Evolutionary conservation across 2,888 invertebrate species (phyloP), one percentile per base, ranked within the genome.

Genomic region (Mesodorylaimus sp.): DNA sequence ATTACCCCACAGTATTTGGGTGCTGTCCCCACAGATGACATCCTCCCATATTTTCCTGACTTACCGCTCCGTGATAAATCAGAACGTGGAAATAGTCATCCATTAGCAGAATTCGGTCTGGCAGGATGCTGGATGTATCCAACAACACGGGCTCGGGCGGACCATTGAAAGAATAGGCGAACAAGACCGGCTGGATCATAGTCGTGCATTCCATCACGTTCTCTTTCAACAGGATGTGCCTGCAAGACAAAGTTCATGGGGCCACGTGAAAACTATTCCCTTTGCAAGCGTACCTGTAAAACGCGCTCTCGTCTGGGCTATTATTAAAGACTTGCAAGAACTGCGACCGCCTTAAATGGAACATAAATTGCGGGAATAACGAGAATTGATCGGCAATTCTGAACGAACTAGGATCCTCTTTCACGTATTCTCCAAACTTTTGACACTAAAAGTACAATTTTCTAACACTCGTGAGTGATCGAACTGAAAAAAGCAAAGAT

Each of bases 11-110:
- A n/a, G n/a, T n/a, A n/a, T n/a, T n/a, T n/a, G n/a, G n/a, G n/a
- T n/a, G n/a, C n/a, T n/a, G n/a, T n/a, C n/a, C n/a, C n/a, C n/a
- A n/a, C n/a, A n/a, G n/a, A n/a, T n/a, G n/a, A n/a, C n/a, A n/a
- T n/a, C n/a, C n/a, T n/a, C n/a, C n/a, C n/a, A n/a, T n/a, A n/a
- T n/a, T n/a, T n/a, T n/a, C n/a, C n/a, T n/a, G n/a, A n/a, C n/a
- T 43, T 45, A 85, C 86, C 78, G 93, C 93, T 67, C 97, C 97
- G 64, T 93, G 93, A 72, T 93, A 99, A 63, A 99, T 97, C 50
- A 99, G 79, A 64, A 99, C 89, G 72, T 97, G 97, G 79, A 99
- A 99, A 75, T 97, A 99, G 0, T 97, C 95, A 71, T 99, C 97
- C 93, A 99, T 93, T 49, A 99, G 77, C 42, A 99, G 75, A 62